Evolutionary conservation across 2,888 invertebrate genomes (phyloP).

Genomic region (Colletes collaris): DNA sequence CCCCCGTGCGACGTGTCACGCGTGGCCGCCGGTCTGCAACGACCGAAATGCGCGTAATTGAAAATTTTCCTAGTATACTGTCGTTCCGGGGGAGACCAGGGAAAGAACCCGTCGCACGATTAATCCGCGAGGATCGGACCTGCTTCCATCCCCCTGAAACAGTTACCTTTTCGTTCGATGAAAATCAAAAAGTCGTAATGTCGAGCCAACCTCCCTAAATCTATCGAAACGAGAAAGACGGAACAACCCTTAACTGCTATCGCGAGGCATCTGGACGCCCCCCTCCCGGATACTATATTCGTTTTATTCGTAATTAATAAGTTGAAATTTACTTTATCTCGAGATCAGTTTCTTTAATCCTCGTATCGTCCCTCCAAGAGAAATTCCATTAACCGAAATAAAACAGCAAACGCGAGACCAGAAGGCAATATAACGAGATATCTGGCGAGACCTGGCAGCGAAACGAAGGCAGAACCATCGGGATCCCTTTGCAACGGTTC

Average conservation of each 20-base stretch:
- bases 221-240: too few species aligned
- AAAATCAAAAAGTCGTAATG: too few species aligned
- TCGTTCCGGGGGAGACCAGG: background rate
- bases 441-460: conserved; percentile 36
- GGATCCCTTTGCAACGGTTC: conserved; percentile 51
- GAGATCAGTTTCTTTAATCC: too few species aligned
- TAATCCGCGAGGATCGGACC: background rate
- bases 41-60: conserved; percentile 70
- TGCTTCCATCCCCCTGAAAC: background rate
- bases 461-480: conserved; percentile 49
- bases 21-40: conserved; percentile 25
- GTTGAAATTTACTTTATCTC: too few species aligned
- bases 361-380: background rate
- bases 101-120: background rate
- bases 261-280: too few species aligned
- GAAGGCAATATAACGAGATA: conserved; percentile 39
- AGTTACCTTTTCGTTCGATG: too few species aligned
- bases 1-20: conserved; percentile 34
- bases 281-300: too few species aligned
- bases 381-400: conserved; percentile 32
- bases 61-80: conserved; percentile 60
- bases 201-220: too few species aligned
- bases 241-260: too few species aligned
- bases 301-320: too few species aligned
- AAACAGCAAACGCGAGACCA: conserved; percentile 24